These are phyloP conservation scores for Philereme transversata DNA, from an alignment of 2,888 invertebrate genomes.

Conservation along the genomic window DNA sequence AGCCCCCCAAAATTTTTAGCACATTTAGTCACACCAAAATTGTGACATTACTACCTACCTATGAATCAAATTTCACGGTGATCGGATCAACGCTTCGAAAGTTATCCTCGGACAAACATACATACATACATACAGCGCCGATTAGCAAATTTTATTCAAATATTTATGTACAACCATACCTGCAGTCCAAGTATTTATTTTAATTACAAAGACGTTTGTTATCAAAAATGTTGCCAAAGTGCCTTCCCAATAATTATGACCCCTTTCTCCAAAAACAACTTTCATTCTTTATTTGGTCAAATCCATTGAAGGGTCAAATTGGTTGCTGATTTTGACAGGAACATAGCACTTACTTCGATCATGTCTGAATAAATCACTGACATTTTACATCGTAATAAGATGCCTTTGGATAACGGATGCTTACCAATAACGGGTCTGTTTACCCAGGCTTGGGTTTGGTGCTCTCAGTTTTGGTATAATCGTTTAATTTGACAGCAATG, in stretches of 20 bases:
- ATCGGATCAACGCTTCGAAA: too few relatives aligned
- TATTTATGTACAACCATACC: too few relatives aligned
- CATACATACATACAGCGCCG: too few relatives aligned
- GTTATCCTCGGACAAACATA: too few relatives aligned
- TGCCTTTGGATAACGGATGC: slow-evolving; percentile 11
- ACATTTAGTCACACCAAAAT: too few relatives aligned
- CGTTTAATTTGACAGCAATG: slow-evolving; percentile 31
- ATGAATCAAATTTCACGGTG: too few relatives aligned
- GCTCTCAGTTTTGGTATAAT: slow-evolving; percentile 27
- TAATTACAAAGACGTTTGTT: too few relatives aligned
- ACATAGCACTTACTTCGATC: slow-evolving; percentile 37
- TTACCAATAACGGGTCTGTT: slow-evolving; percentile 11
- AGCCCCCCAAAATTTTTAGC: too few relatives aligned
- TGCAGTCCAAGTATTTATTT: too few relatives aligned
- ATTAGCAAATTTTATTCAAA: too few relatives aligned
- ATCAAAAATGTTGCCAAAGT: background rate
- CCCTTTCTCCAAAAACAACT: background rate
- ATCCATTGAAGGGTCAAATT: slow-evolving; percentile 23
- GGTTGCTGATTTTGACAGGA: slow-evolving; percentile 27
- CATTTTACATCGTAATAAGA: slow-evolving; percentile 32
- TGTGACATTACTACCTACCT: too few relatives aligned
- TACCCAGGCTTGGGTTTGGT: slow-evolving; percentile 23
- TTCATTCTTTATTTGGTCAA: slow-evolving; percentile 13
- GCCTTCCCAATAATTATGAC: slow-evolving; percentile 1
- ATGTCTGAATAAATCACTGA: slow-evolving; percentile 32